phyloP scores from a whole-genome alignment of 92 coral and sea anemone species.

The Palythoa heliodiscus region DNA sequence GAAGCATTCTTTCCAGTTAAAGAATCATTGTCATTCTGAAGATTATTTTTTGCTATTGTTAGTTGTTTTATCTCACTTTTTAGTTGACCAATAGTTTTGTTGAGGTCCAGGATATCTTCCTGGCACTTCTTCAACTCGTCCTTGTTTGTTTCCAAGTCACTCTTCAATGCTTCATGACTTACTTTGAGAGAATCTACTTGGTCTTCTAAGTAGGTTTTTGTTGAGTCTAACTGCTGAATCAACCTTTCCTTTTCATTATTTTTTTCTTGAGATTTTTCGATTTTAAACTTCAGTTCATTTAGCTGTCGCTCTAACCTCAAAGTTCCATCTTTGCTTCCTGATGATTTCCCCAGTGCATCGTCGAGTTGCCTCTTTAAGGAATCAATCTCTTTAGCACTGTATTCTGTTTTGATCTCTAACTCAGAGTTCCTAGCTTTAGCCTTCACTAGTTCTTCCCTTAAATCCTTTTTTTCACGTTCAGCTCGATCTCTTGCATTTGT shows the following conservation, averaged over 20 bases:
- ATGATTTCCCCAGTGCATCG: constrained; percentile 70
- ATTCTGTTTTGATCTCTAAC: constrained; percentile 80
- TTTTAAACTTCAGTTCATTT: constrained; percentile 77
- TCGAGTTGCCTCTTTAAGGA: constrained; percentile 80
- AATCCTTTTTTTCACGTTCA: constrained; percentile 71
- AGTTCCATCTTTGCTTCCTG: constrained; percentile 78
- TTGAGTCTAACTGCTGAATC: constrained; percentile 79
- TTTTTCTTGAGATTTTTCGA: constrained; percentile 87
- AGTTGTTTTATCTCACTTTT: constrained; percentile 61
- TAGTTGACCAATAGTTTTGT: constrained; percentile 59
- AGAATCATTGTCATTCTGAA: constrained; percentile 80
- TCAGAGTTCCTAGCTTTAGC: constrained; percentile 73
- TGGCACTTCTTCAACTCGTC: constrained; percentile 75
- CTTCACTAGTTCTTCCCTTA: constrained; percentile 68
- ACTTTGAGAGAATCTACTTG: constrained; percentile 79
- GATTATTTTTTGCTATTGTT: constrained; percentile 68
- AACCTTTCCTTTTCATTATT: constrained; percentile 86
- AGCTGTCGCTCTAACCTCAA: constrained; percentile 83
- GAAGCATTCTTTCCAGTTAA: constrained; percentile 60
- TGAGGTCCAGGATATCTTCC: constrained; percentile 83
- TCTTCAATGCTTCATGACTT: constrained; percentile 62
- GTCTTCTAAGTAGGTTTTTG: constrained; percentile 71
- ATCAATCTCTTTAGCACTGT: constrained; percentile 72
- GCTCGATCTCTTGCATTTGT: constrained; percentile 67
- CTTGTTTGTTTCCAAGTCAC: constrained; percentile 69